A percentile compares a stretch with the other conserved stretches of the same genome.
Evolutionary conservation across 2,888 invertebrate genomes (phyloP).

Genomic region (Sisyra terminalis): DNA sequence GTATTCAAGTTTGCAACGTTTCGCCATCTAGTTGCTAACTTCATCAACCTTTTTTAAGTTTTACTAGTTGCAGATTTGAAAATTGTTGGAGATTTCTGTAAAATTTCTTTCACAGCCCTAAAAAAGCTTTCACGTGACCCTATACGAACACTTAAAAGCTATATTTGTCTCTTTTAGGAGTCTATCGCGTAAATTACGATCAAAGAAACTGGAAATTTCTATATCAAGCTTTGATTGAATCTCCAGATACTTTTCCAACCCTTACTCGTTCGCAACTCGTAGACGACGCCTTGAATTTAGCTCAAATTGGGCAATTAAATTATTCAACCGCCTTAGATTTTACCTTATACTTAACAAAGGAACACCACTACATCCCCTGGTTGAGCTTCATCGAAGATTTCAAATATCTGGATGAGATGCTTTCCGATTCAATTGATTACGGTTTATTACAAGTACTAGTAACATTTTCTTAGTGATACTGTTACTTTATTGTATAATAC

Average conservation of each 20-base stretch:
- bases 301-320: conserved; percentile 36
- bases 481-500: too few relatives aligned
- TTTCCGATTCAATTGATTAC: conserved; percentile 32
- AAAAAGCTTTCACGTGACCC: too few relatives aligned
- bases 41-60: too few relatives aligned
- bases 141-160: not conserved
- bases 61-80: too few relatives aligned
- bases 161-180: conserved; percentile 25
- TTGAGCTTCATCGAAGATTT: conserved; percentile 37
- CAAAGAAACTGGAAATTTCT: conserved; percentile 37
- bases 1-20: too few relatives aligned
- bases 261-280: conserved; percentile 52
- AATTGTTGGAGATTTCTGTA: too few relatives aligned
- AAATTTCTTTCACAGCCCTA: too few relatives aligned
- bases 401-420: conserved; percentile 30
- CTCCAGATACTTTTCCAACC: conserved; percentile 31
- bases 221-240: conserved; percentile 24
- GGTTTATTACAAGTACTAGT: conserved; percentile 30
- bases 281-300: conserved; percentile 53
- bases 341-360: conserved; percentile 42
- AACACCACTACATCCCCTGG: conserved; percentile 52
- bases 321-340: conserved; percentile 44
- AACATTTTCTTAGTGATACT: not conserved
- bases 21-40: too few relatives aligned
- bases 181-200: conserved; percentile 47